These are phyloP conservation scores for Sanderia malayensis DNA, from an alignment of 30 jellyfish, hydroid and myxozoan species.

Conservation along the genomic window DNA sequence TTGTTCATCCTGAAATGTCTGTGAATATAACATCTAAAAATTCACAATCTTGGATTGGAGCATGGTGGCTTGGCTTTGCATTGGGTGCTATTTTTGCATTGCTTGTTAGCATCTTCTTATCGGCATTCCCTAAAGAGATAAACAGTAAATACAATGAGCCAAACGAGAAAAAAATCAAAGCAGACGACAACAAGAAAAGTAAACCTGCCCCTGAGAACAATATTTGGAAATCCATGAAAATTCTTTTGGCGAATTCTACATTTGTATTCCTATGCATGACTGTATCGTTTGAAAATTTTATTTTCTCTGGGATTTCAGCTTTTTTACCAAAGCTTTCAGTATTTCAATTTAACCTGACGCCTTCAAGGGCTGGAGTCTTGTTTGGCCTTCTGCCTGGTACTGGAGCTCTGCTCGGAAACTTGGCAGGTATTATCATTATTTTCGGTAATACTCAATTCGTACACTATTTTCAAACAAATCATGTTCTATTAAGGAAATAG, in stretches of 20 bases:
- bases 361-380: slow-evolving; percentile 26
- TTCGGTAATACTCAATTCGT: too few relatives aligned
- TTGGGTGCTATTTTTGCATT: slow-evolving; percentile 42
- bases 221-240: slow-evolving; percentile 4
- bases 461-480: too few relatives aligned
- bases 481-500: too few relatives aligned
- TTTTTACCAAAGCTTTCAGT: slow-evolving; percentile 57
- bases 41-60: slow-evolving; percentile 57
- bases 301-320: slow-evolving; percentile 40
- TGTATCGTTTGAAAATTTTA: slow-evolving; percentile 25
- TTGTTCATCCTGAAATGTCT: slow-evolving; percentile 51
- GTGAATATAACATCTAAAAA: slow-evolving; percentile 31
- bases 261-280: slow-evolving; percentile 52
- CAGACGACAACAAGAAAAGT: too few relatives aligned
- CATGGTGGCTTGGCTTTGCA: slow-evolving; percentile 77
- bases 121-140: slow-evolving; percentile 34
- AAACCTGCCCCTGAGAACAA: too few relatives aligned
- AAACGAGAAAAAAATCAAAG: too few relatives aligned
- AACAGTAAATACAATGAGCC: slow-evolving; percentile 6
- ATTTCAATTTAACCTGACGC: slow-evolving; percentile 68
- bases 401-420: slow-evolving; percentile 45
- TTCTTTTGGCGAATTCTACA: slow-evolving; percentile 35
- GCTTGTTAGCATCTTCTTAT: slow-evolving; percentile 39
- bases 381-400: slow-evolving; percentile 28
- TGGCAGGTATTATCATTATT: too few relatives aligned